Conservation (phyloP, 2,797 vertebrate species). For the Manis crassicaudata region DNA sequence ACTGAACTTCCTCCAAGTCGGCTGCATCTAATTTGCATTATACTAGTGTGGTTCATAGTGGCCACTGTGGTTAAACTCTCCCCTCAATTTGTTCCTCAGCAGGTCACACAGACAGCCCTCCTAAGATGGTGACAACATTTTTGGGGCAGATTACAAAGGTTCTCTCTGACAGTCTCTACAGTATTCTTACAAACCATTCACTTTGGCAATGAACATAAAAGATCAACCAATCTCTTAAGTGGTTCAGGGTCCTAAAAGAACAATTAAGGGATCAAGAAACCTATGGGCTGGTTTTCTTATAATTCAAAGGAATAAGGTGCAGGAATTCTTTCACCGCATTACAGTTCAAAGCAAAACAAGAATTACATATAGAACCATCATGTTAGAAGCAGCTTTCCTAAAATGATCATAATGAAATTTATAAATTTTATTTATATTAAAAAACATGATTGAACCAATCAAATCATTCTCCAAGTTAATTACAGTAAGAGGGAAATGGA, state of each 20-base stretch:
- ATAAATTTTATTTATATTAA: conserved; percentile 29
- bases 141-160: neutral
- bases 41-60: neutral
- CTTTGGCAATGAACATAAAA: neutral
- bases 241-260: neutral
- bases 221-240: neutral
- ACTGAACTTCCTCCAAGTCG: neutral
- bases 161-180: neutral
- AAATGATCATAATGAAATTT: neutral
- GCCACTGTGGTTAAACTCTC: neutral
- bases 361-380: neutral
- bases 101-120: neutral
- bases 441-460: neutral
- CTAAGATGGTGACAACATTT: neutral
- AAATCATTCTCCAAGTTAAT: conserved; percentile 22
- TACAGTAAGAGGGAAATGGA: neutral
- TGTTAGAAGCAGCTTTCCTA: neutral
- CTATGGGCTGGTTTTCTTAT: neutral
- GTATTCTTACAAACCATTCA: neutral
- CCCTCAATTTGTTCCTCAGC: neutral
- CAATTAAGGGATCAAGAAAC: neutral
- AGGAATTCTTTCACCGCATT: conserved; percentile 14
- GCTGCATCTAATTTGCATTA: neutral
- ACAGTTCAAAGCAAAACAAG: conserved; percentile 36
- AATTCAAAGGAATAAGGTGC: neutral